Conservation (phyloP, 1,140 invertebrate species). For the Phocides pigmalion region DNA sequence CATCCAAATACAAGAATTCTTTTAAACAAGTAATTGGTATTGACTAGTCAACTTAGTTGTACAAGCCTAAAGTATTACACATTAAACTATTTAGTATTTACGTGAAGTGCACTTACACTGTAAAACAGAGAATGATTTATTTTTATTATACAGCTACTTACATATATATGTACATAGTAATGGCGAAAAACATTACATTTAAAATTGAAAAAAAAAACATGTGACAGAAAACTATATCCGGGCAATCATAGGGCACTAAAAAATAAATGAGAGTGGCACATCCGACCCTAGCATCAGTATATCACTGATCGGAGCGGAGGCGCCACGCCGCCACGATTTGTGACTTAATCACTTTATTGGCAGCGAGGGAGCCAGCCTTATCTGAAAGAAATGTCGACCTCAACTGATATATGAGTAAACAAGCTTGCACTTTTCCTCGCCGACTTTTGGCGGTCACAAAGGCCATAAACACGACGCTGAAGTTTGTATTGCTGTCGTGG, state of each 20-base stretch:
- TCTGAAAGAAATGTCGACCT: conserved; percentile 73
- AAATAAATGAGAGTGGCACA: conserved; percentile 47
- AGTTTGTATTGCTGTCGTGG: conserved; percentile 71
- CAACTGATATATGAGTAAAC: conserved; percentile 79
- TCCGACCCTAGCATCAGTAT: conserved; percentile 43
- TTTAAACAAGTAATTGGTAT: too few relatives aligned
- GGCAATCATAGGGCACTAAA: conserved; percentile 34
- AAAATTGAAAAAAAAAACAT: too few relatives aligned
- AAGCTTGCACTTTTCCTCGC: conserved; percentile 79
- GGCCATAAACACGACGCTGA: conserved; percentile 73
- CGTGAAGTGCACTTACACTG: too few relatives aligned
- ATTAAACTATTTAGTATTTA: too few relatives aligned
- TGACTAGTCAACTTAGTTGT: too few relatives aligned
- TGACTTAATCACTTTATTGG: conserved; percentile 84
- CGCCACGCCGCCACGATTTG: conserved; percentile 71
- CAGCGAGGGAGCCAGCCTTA: conserved; percentile 74
- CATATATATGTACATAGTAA: too few relatives aligned
- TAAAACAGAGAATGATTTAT: too few relatives aligned
- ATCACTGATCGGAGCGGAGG: conserved; percentile 52
- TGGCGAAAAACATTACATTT: too few relatives aligned
- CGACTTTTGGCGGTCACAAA: conserved; percentile 76
- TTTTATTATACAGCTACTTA: too few relatives aligned
- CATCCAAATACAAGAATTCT: too few relatives aligned
- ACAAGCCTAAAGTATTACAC: too few relatives aligned
- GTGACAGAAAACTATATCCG: conserved; percentile 26